phyloP scores from a whole-genome alignment of 2,113 vertebrate genomes.

The Brienomyrus brachyistius region DNA sequence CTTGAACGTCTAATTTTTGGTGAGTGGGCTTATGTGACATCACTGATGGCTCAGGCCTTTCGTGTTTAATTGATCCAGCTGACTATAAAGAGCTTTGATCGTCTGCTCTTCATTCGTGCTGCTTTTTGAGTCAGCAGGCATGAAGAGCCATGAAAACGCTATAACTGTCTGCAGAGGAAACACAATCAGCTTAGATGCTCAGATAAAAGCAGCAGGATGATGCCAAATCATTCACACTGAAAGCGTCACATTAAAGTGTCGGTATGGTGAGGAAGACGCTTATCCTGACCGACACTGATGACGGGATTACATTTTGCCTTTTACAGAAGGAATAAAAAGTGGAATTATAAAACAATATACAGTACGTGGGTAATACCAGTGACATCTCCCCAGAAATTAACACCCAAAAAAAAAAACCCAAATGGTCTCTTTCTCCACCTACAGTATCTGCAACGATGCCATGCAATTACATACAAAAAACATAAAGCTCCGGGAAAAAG shows the following conservation, averaged over 20 bases:
- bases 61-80: background rate
- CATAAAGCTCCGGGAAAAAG: background rate
- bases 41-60: background rate
- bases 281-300: background rate
- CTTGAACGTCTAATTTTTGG: background rate
- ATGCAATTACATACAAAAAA: background rate
- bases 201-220: background rate
- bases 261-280: background rate
- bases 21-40: background rate
- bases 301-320: background rate
- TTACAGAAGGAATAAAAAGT: background rate
- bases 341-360: background rate
- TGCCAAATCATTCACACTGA: background rate
- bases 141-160: background rate
- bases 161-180: background rate
- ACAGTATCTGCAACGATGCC: background rate
- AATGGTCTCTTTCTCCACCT: background rate
- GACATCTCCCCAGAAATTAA: background rate
- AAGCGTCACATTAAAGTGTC: background rate
- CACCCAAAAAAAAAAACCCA: background rate
- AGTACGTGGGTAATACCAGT: background rate
- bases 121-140: background rate
- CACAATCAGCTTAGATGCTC: background rate
- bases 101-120: background rate
- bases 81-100: background rate